Evolutionary conservation across 2,888 invertebrate genomes (phyloP), one percentile per base, ranked within the genome.

Genomic region (Pollenia labialis): DNA sequence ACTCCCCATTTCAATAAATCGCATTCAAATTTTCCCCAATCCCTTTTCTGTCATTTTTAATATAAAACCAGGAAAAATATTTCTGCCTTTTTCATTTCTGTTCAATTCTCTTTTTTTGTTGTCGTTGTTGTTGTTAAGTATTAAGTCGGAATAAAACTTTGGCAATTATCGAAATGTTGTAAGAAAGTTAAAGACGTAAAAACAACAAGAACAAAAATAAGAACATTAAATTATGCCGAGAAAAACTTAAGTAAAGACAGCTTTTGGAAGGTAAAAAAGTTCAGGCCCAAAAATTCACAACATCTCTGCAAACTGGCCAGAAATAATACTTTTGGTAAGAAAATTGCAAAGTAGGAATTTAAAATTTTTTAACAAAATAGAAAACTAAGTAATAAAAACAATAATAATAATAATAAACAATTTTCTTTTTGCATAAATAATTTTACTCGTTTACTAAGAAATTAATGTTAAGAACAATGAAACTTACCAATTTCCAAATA

Each of bases 401-500:
- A 18, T 16, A 48, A 23, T n/a, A 18, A 6, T 10, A 23, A 14
- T 0, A n/a, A 23, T 8, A 46, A 68, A 42, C 3, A 14, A 23
- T 72, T 56, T 72, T 46, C 42, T 40, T 4, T 54, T 8, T 56
- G 71, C 54, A 71, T 44, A 40, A 62, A 16, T 18, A 42, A 50
- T 40, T 18, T 52, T 7, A 52, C 32, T 8, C 32, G 1, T 18
- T 62, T 23, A 32, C 32, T 6, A 6, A 32, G 32, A 32, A 32
- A 32, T 32, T 32, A 6, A 32, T 32, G 32, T 32, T 32, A 32
- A 32, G 6, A 32, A 32, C 8, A 48, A 68, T 48, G 14, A 18
- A 40, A 85, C 92, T 95, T 94, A 98, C 98, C 97, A 92, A 98
- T 97, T 95, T 97, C 97, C 91, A 98, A 94, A 94, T 98, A 98